Evolutionary conservation across 2,888 invertebrate species (phyloP).

Genomic region (Amiota mariae): DNA sequence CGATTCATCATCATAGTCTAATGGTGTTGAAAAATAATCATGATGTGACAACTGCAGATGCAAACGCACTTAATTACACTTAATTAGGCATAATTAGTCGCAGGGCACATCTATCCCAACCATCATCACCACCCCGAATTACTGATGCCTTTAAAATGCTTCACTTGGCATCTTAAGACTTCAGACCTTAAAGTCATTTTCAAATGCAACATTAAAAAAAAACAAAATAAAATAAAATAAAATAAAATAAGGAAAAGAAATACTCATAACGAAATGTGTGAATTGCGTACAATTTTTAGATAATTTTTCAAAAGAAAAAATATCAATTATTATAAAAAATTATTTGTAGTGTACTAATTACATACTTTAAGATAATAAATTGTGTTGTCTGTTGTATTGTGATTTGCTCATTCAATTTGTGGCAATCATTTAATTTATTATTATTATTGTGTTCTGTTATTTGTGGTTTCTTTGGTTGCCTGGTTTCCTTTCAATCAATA

Average conservation of each 20-base stretch:
- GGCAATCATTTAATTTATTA: background rate
- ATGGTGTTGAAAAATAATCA: background rate
- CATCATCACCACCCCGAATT: background rate
- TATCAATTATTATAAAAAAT: too few species aligned
- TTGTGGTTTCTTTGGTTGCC: too few species aligned
- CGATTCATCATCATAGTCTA: background rate
- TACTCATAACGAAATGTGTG: background rate
- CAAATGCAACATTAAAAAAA: too few species aligned
- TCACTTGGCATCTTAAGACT: too few species aligned
- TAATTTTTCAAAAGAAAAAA: too few species aligned
- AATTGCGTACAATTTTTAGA: too few species aligned
- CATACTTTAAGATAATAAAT: background rate
- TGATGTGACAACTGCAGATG: background rate
- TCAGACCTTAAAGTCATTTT: too few species aligned
- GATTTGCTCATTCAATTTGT: background rate
- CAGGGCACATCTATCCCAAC: background rate
- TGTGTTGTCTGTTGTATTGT: background rate
- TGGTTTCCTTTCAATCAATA: too few species aligned
- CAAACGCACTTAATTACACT: background rate
- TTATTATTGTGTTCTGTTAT: too few species aligned
- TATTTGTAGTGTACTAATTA: too few species aligned
- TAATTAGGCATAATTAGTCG: slow-evolving; percentile 12
- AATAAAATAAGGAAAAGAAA: background rate
- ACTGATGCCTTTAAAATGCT: too few species aligned
- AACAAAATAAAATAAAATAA: background rate